Conservation (phyloP, 2,888 invertebrate genomes). For the Agriotes lineatus region DNA sequence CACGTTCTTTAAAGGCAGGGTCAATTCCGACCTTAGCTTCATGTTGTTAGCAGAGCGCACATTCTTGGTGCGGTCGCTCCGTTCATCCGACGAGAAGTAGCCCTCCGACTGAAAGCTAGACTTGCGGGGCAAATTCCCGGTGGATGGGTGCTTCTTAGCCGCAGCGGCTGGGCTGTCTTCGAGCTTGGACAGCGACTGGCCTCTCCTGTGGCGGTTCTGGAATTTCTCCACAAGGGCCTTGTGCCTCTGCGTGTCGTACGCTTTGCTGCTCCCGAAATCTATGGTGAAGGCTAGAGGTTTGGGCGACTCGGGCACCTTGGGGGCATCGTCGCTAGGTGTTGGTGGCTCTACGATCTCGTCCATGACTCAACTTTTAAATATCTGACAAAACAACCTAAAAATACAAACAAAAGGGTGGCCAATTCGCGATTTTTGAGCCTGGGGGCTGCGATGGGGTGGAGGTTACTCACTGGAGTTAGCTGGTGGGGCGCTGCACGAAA, state of each 20-base stretch:
- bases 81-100: slow-evolving; percentile 75
- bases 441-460: slow-evolving; percentile 24
- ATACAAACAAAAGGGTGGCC: slow-evolving; percentile 51
- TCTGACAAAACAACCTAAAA: slow-evolving; percentile 55
- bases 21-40: slow-evolving; percentile 61
- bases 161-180: slow-evolving; percentile 63
- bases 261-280: slow-evolving; percentile 80
- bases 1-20: slow-evolving; percentile 68
- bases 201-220: slow-evolving; percentile 79
- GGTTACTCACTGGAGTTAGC: slow-evolving; percentile 41
- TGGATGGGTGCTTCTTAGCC: slow-evolving; percentile 69
- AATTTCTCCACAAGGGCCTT: slow-evolving; percentile 87
- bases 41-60: slow-evolving; percentile 61
- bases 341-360: slow-evolving; percentile 53
- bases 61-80: slow-evolving; percentile 65
- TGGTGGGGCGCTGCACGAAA: slow-evolving; percentile 36
- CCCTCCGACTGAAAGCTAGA: slow-evolving; percentile 78
- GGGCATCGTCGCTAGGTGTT: slow-evolving; percentile 47
- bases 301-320: slow-evolving; percentile 64
- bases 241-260: slow-evolving; percentile 77
- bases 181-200: slow-evolving; percentile 77
- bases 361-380: slow-evolving; percentile 61
- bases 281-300: slow-evolving; percentile 88
- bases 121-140: slow-evolving; percentile 72
- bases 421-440: slow-evolving; percentile 48